Percentiles rank a stretch among this genome's conserved stretches.
Conservation (phyloP, 2,113 vertebrate genomes). For the Phrynocephalus versicolor region DNA sequence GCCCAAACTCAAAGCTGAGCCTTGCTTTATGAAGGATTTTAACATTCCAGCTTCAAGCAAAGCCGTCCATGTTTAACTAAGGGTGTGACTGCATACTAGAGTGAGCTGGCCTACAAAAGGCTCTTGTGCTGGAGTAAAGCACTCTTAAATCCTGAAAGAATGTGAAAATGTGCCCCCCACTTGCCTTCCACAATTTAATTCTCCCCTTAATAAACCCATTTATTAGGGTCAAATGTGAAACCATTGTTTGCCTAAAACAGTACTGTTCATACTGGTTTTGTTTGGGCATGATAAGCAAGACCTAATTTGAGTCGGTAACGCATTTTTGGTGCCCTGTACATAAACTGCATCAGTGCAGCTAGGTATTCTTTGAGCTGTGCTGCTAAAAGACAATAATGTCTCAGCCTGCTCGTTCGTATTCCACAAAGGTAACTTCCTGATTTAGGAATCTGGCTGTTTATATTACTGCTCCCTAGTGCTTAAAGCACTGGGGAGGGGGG, state of each 20-base stretch:
- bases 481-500: neutral
- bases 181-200: slow-evolving; percentile 11
- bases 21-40: neutral
- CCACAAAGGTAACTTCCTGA: neutral
- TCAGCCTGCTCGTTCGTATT: neutral
- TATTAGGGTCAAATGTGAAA: slow-evolving; percentile 16
- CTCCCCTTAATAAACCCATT: slow-evolving; percentile 21
- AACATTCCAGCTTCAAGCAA: slow-evolving; percentile 9
- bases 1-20: neutral
- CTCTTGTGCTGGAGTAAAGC: slow-evolving; percentile 9
- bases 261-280: neutral
- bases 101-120: neutral
- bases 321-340: neutral
- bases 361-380: neutral
- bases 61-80: slow-evolving; percentile 2
- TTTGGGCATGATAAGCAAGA: neutral
- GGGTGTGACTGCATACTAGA: neutral
- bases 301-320: neutral
- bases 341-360: neutral
- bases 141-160: slow-evolving; percentile 23
- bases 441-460: too few species aligned
- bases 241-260: slow-evolving; percentile 4
- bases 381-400: neutral
- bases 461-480: too few species aligned
- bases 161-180: neutral